Percentiles rank a stretch among this genome's conserved stretches.
phyloP scores from a whole-genome alignment of 1,140 invertebrate genomes.

The Pygmarrhopalites habei region DNA sequence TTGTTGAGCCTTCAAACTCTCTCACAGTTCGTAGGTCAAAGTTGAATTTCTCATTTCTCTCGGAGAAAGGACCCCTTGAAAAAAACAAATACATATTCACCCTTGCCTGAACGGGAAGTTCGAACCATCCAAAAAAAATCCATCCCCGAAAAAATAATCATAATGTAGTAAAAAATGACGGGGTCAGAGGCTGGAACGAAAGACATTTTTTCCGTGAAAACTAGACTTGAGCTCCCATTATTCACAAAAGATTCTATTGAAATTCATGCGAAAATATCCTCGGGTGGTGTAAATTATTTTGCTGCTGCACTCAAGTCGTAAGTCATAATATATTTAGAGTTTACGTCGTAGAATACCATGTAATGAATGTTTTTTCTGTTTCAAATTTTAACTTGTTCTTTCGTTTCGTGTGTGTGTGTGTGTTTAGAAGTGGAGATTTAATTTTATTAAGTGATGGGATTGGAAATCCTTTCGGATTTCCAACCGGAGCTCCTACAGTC shows the following conservation, averaged over 20 bases:
- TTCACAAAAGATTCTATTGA: neutral
- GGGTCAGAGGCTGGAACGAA: neutral
- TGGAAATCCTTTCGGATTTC: neutral
- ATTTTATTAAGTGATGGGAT: slow-evolving; percentile 26
- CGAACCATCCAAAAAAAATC: too few species aligned
- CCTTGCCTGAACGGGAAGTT: too few species aligned
- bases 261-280: slow-evolving; percentile 17
- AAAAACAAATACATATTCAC: too few species aligned
- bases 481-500: neutral
- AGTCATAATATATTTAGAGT: neutral
- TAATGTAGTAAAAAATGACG: too few species aligned
- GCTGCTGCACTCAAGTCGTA: slow-evolving; percentile 2
- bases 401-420: too few species aligned
- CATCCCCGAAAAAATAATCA: too few species aligned
- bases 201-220: slow-evolving; percentile 22
- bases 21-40: too few species aligned
- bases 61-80: too few species aligned
- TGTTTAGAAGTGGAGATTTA: slow-evolving; percentile 23
- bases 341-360: neutral
- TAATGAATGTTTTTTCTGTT: too few species aligned
- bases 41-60: too few species aligned
- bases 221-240: slow-evolving; percentile 19
- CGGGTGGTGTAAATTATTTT: slow-evolving; percentile 29
- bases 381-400: too few species aligned
- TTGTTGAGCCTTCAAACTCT: too few species aligned